These are phyloP conservation scores for Onychostruthus taczanowskii DNA, from an alignment of 2,113 vertebrate genomes.

Conservation along the genomic window DNA sequence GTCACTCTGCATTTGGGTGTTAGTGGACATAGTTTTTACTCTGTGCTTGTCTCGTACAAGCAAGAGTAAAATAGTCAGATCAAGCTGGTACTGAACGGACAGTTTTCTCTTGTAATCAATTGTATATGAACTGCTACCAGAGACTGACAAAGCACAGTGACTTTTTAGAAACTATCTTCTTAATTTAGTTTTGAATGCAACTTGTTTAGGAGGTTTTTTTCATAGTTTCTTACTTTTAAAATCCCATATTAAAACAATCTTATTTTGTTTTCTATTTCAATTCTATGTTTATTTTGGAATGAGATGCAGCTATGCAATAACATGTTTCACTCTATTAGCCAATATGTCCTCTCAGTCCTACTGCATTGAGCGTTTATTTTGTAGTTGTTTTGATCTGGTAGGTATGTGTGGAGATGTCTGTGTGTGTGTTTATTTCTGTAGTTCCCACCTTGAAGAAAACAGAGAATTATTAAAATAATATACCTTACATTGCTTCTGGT, in stretches of 20 bases:
- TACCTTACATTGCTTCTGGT: not conserved
- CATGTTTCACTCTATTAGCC: not conserved
- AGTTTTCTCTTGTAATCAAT: not conserved
- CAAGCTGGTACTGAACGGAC: not conserved
- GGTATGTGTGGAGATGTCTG: rapidly evolving
- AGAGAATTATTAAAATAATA: not conserved
- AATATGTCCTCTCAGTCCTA: not conserved
- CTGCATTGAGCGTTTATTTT: not conserved
- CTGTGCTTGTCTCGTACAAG: not conserved
- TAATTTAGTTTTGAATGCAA: not conserved
- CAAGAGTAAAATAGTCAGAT: not conserved
- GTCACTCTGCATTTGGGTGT: not conserved
- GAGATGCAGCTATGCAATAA: not conserved
- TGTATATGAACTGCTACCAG: not conserved
- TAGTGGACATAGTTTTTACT: not conserved
- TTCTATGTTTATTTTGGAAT: not conserved
- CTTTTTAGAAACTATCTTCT: not conserved
- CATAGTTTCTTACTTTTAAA: not conserved
- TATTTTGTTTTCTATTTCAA: not conserved
- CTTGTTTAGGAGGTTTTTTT: not conserved
- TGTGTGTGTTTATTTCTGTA: not conserved
- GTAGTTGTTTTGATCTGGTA: not conserved
- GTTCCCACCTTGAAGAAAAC: not conserved
- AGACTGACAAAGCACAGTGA: not conserved
- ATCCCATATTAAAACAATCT: not conserved